A percentile compares a stretch with the other conserved stretches of the same genome.
Evolutionary conservation across 2,113 vertebrate species (phyloP).

Genomic region (Podilymbus podiceps): DNA sequence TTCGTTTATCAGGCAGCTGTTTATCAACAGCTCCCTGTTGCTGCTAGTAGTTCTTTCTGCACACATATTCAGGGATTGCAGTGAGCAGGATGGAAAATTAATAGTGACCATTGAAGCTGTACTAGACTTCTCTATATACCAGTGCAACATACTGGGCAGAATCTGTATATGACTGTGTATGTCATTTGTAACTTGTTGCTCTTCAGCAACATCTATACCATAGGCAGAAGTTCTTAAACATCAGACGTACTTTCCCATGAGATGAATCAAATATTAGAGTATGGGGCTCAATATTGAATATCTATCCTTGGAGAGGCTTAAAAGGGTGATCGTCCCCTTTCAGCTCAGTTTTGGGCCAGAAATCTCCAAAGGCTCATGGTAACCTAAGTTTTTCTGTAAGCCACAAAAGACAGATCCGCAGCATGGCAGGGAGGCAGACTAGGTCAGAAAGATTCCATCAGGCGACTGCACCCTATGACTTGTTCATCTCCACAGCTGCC

Average conservation of each 20-base stretch:
- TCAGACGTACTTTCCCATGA: not conserved
- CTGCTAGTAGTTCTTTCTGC: not conserved
- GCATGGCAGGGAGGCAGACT: not conserved
- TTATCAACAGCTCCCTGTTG: too few species aligned
- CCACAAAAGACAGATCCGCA: not conserved
- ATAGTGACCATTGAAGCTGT: not conserved
- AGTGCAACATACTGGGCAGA: not conserved
- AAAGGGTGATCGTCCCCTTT: not conserved
- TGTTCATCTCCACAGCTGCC: not conserved
- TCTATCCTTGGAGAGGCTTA: not conserved
- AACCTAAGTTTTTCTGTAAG: not conserved
- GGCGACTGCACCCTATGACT: not conserved
- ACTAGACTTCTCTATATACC: not conserved
- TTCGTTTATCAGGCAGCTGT: not conserved
- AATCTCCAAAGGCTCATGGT: not conserved
- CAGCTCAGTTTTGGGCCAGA: not conserved
- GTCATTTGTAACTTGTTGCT: not conserved
- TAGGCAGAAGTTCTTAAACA: not conserved
- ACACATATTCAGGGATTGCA: accelerated
- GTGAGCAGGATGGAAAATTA: not conserved
- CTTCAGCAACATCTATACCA: not conserved
- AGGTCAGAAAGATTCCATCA: not conserved
- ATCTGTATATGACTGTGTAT: not conserved
- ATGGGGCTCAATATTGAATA: not conserved
- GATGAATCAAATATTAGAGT: not conserved